Conservation (phyloP, 2,888 invertebrate species). For the Melikaiella ostensackeni region DNA sequence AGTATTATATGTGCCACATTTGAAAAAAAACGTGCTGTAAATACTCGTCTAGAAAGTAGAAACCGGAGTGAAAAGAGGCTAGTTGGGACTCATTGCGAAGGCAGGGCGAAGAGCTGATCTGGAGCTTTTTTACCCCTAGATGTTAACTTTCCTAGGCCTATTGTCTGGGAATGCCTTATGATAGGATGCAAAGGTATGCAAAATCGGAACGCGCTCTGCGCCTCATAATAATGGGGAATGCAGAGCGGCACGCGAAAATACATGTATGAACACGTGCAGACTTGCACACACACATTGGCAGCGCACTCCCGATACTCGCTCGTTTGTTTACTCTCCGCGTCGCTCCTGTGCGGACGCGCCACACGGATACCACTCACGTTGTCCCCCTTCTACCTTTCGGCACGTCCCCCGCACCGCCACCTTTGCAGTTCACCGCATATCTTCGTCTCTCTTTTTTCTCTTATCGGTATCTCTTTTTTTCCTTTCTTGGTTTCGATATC, state of each 20-base stretch:
- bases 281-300: not conserved
- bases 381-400: not conserved
- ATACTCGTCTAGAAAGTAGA: conserved; percentile 1
- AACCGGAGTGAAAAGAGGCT: not conserved
- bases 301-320: not conserved
- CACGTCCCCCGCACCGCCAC: not conserved
- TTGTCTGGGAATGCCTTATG: not conserved
- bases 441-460: not conserved
- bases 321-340: conserved; percentile 17
- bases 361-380: not conserved
- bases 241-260: not conserved
- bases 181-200: conserved; percentile 6
- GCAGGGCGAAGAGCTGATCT: not conserved
- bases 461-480: not conserved
- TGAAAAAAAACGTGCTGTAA: not conserved
- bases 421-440: not conserved
- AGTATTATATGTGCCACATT: not conserved
- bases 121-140: not conserved
- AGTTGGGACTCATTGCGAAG: not conserved
- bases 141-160: not conserved
- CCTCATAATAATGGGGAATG: conserved; percentile 22
- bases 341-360: conserved; percentile 5
- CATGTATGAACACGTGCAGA: not conserved
- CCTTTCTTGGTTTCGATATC: not conserved
- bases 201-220: not conserved